Evolutionary conservation across 2,888 invertebrate species (phyloP).

Genomic region (Cerastis leucographa): DNA sequence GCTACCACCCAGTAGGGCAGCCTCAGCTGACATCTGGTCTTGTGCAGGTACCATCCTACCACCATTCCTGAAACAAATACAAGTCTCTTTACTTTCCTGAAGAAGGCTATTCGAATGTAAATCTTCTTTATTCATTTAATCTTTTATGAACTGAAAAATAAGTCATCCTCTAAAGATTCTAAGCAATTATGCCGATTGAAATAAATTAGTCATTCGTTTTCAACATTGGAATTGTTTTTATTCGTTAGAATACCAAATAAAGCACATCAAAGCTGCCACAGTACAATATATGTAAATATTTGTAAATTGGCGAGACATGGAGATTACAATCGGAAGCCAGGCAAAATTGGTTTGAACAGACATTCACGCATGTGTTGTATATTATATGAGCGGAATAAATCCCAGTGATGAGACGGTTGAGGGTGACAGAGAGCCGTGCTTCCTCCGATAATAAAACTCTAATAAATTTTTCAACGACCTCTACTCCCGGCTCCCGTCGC

Average conservation of each 20-base stretch:
- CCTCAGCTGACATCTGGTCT: conserved; percentile 92
- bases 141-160: conserved; percentile 11
- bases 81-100: background rate
- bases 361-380: conserved; percentile 31
- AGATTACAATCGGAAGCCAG: conserved; percentile 56
- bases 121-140: background rate
- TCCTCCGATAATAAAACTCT: conserved; percentile 45
- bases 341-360: conserved; percentile 45
- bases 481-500: background rate
- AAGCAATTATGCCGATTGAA: conserved; percentile 31
- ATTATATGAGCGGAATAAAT: conserved; percentile 48
- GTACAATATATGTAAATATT: conserved; percentile 56
- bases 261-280: conserved; percentile 42
- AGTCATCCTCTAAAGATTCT: background rate
- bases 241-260: conserved; percentile 44
- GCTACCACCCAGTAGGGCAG: conserved; percentile 90
- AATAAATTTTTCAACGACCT: conserved; percentile 57
- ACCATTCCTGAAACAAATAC: conserved; percentile 89
- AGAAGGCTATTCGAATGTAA: background rate
- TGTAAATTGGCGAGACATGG: conserved; percentile 40
- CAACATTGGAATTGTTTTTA: conserved; percentile 17
- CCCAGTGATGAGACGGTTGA: conserved; percentile 31
- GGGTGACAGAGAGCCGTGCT: conserved; percentile 20
- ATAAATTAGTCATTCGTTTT: conserved; percentile 34
- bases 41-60: conserved; percentile 93